Percentiles rank a stretch among this genome's conserved stretches.
Evolutionary conservation across 2,797 vertebrate species (phyloP).

Genomic region (Myotis findleyi): DNA sequence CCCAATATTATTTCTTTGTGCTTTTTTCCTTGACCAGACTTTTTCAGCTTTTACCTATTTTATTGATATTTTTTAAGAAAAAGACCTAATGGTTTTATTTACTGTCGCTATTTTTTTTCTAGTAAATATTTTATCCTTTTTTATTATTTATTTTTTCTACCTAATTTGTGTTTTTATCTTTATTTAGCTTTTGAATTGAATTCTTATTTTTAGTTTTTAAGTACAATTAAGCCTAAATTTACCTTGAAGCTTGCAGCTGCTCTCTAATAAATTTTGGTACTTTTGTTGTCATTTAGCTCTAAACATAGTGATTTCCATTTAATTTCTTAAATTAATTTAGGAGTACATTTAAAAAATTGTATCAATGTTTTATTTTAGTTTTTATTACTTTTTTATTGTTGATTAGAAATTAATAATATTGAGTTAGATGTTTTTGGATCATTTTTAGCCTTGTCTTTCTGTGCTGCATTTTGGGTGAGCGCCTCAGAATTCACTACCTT

Average conservation of each 20-base stretch:
- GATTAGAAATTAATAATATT: background rate
- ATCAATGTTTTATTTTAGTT: background rate
- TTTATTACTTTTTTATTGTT: background rate
- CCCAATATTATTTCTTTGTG: background rate
- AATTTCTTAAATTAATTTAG: background rate
- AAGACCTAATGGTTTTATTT: background rate
- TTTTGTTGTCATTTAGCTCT: background rate
- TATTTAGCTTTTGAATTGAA: constrained; percentile 32
- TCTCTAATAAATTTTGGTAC: background rate
- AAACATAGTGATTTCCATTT: background rate
- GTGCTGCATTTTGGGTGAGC: background rate
- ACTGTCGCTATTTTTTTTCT: background rate
- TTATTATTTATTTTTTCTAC: background rate
- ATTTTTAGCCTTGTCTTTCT: background rate
- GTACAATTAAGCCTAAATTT: background rate
- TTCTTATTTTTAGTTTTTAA: constrained; percentile 7
- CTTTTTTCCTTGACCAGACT: background rate
- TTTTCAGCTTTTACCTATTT: background rate
- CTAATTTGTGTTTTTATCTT: background rate
- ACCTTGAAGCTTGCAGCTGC: background rate
- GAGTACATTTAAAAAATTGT: background rate
- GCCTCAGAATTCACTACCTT: background rate
- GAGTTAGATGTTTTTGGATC: background rate
- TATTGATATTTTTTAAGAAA: constrained; percentile 1
- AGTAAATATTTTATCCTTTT: background rate